Evolutionary conservation across 2,888 invertebrate species (phyloP), one percentile per base, ranked within the genome.

Genomic region (Drosophila limbata): DNA sequence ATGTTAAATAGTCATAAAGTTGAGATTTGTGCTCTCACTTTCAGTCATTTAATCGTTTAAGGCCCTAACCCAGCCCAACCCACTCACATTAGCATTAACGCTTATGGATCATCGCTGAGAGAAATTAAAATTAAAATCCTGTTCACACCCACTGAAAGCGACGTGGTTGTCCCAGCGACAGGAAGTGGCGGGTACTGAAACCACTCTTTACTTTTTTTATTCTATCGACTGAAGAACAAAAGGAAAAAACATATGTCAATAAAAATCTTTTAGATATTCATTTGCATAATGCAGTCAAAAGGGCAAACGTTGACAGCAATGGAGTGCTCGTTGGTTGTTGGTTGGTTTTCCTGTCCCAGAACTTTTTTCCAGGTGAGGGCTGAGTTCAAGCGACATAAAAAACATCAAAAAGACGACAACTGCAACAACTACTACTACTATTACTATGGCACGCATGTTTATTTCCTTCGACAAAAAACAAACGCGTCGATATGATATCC

Each of bases 201-300:
- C 47, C 69, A 50, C 76, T 56, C 25, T 75, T 55, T 55, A 55
- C 31, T 28, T 69, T 56, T 25, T 75, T 45, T 56, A 50, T 25
- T 21, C n/a, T 19, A 66, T 13, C 35, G 10, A 51, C 28, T 21
- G 51, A 21, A 25, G n/a, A 13, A 19, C 13, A 66, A 17, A 55
- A n/a, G 25, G 25, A 45, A 21, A 21, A 53, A 56, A 82, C 89
- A 87, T 86, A 86, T 86, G 85, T 88, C 85, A 86, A 86, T 86
- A 86, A 86, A 86, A 86, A 82, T 83, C 89, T 79, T 78, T 82
- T 69, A 64, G 74, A 71, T 69, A 61, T 51, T 67, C 83, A 88
- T 88, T 88, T 89, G 85, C 90, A 90, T 90, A 89, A 83, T 86
- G 89, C 89, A 89, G 90, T 90, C 90, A 89, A 89, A 89, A 89